Evolutionary conservation across 2,888 invertebrate genomes (phyloP), one percentile per base, ranked within the genome.

Genomic region (Auanema sp.): DNA sequence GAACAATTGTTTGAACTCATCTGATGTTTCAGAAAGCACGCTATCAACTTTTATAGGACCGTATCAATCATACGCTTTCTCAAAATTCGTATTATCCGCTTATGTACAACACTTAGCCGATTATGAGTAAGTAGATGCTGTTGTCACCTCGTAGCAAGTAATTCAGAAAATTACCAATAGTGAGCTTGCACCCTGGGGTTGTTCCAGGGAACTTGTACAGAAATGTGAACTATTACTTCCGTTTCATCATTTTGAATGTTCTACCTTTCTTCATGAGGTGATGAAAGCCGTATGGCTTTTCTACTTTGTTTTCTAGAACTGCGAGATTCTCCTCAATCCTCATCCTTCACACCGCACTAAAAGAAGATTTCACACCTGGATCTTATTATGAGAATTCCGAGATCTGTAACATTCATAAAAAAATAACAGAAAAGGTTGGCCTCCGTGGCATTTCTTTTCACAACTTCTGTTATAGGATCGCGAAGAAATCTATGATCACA

Each of bases 41-140:
- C 51, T 58, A 40, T 16, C 50, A 10, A 51, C 50, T 1, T 66
- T 66, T 21, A 51, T 63, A 10, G 75, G 75, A 5, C 66, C 69
- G 3, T 72, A 72, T 63, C 72, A 75, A 58, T 72, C 75, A n/a
- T 75, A 75, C 50, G 71, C 72, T 2, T 61, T 69, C 40, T 75
- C 75, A n/a, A 75, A 75, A 50, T 53, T 75, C 18, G 54, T 61
- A 55, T 53, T 75, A n/a, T 59, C 72, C 1, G 65, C 67, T 18
- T 72, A 69, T 60, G 64, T 69, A 18, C 50, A 68, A 12, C 64
- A 71, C 50, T 58, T 70, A 21, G 64, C 71, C 4, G 47, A 47
- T 18, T 47, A 18, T 47, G 47, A 47, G 21, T 18, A 10, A 47
- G 21, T 12, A 43, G 21, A 47, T 47, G 47, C 6, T 5, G 6